Evolutionary conservation across 1,140 invertebrate genomes (phyloP).

Genomic region (Papilio xuthus): DNA sequence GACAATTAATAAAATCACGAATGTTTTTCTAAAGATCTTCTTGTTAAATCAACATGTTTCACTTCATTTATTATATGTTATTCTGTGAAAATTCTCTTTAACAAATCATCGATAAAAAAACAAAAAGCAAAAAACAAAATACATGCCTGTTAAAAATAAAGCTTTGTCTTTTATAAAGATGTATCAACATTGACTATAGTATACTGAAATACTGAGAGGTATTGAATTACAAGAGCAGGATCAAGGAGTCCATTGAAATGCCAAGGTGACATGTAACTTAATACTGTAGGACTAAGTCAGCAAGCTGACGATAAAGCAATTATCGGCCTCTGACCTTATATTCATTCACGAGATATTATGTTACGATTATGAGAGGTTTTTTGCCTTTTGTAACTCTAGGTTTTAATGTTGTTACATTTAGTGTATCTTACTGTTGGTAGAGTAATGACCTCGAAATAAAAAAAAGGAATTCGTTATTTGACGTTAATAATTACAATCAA

Average conservation of each 20-base stretch:
- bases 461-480: too few relatives aligned
- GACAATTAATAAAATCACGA: too few relatives aligned
- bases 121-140: too few relatives aligned
- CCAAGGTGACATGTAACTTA: constrained; percentile 30
- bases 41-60: too few relatives aligned
- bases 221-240: background rate
- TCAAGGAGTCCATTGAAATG: constrained; percentile 17
- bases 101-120: too few relatives aligned
- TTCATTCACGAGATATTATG: background rate
- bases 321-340: constrained; percentile 29
- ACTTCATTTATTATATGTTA: too few relatives aligned
- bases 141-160: background rate
- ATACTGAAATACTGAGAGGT: too few relatives aligned
- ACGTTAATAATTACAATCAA: too few relatives aligned
- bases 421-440: background rate
- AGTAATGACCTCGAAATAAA: background rate
- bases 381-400: background rate
- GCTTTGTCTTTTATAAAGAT: background rate
- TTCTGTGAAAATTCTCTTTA: too few relatives aligned
- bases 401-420: background rate
- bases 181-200: background rate
- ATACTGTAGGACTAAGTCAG: background rate
- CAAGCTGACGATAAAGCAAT: constrained; percentile 26
- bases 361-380: background rate
- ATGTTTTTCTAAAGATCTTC: too few relatives aligned